These are phyloP conservation scores for Corella eumyota DNA, from an alignment of 23 tunicate species.

Conservation along the genomic window DNA sequence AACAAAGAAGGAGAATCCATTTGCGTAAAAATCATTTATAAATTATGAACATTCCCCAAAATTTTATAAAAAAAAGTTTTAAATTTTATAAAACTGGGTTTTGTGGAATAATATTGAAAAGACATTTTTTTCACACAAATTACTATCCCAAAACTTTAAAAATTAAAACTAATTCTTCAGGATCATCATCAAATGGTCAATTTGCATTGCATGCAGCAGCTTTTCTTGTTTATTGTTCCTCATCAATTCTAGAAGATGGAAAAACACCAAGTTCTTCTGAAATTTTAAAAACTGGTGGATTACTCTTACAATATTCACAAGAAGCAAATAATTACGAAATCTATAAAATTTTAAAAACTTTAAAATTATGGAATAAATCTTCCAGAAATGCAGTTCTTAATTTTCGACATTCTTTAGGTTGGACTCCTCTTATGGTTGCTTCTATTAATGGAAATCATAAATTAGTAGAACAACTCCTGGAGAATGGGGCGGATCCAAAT, in stretches of 20 bases:
- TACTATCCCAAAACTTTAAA: too few species aligned
- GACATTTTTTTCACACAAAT: too few species aligned
- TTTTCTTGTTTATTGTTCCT: too few species aligned
- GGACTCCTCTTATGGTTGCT: constrained; percentile 91
- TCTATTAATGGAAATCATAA: constrained; percentile 30
- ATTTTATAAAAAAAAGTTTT: too few species aligned
- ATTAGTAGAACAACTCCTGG: constrained; percentile 21
- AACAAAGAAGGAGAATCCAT: constrained; percentile 34
- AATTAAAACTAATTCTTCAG: too few species aligned
- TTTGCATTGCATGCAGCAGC: too few species aligned
- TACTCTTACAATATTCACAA: too few species aligned
- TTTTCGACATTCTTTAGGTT: constrained; percentile 58
- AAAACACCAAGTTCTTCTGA: too few species aligned
- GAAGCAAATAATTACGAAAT: constrained; percentile 9
- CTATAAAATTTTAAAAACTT: constrained; percentile 4
- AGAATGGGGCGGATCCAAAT: constrained; percentile 87
- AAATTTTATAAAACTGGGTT: not conserved
- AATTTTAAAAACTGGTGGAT: too few species aligned
- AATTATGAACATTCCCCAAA: not conserved
- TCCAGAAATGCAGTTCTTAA: constrained; percentile 27
- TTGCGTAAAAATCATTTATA: not conserved
- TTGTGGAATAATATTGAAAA: too few species aligned
- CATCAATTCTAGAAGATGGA: too few species aligned
- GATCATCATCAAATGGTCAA: too few species aligned
- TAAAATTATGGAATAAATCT: constrained; percentile 10